Evolutionary conservation across 2,113 vertebrate genomes (phyloP).

Genomic region (Nansenia antarctica): DNA sequence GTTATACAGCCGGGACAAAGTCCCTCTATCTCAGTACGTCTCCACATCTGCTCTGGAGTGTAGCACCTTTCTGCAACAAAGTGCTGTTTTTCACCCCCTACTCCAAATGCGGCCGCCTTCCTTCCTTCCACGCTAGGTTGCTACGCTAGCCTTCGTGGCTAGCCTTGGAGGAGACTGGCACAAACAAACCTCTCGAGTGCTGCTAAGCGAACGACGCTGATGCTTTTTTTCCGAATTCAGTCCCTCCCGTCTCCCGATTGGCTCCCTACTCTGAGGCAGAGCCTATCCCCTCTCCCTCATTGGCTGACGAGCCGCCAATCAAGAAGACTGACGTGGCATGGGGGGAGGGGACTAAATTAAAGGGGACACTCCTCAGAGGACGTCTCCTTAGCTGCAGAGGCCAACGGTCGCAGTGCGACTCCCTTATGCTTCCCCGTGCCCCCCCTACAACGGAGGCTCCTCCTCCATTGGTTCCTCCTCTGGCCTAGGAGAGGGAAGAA

Average conservation of each 20-base stretch:
- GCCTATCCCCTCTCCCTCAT: constrained; percentile 64
- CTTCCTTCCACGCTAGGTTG: not conserved
- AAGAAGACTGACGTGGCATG: constrained; percentile 63
- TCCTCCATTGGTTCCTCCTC: constrained; percentile 92
- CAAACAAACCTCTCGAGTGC: constrained; percentile 15
- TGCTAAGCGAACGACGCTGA: constrained; percentile 30
- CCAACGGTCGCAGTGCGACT: constrained; percentile 55
- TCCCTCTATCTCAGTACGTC: not conserved
- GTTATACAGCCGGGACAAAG: not conserved
- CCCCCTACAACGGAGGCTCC: constrained; percentile 82
- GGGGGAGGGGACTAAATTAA: constrained; percentile 70
- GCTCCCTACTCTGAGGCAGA: constrained; percentile 69
- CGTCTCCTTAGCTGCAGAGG: constrained; percentile 56
- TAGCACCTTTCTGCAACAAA: not conserved
- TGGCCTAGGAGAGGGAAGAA: constrained; percentile 62
- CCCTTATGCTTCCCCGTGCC: constrained; percentile 49
- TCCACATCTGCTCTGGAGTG: not conserved
- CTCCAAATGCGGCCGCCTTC: no score
- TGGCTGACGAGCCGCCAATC: constrained; percentile 60
- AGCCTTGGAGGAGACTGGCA: not conserved
- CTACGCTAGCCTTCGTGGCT: not conserved
- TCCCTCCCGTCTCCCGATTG: constrained; percentile 66
- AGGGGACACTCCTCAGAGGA: constrained; percentile 57
- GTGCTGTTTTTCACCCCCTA: not conserved
- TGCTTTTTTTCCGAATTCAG: constrained; percentile 42